Conservation (phyloP, 2,113 vertebrate genomes). For the Odobenus rosmarus region DNA sequence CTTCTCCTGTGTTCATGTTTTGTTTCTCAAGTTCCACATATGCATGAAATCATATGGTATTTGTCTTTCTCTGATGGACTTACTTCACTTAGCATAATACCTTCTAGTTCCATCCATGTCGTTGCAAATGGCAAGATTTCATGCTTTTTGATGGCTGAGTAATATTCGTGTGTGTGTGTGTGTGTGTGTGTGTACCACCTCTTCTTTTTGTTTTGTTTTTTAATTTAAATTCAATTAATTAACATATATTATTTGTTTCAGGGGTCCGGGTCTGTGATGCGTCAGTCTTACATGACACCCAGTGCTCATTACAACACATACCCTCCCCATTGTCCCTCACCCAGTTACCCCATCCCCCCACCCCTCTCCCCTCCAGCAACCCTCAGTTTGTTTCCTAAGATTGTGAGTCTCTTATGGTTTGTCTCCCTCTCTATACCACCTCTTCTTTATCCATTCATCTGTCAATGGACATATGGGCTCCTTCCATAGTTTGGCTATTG, state of each 20-base stretch:
- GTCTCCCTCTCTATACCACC: too few relatives aligned
- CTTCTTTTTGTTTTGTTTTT: too few relatives aligned
- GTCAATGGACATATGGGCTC: not conserved
- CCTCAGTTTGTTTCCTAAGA: too few relatives aligned
- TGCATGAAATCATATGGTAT: not conserved
- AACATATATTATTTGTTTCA: too few relatives aligned
- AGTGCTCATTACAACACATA: too few relatives aligned
- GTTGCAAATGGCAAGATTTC: not conserved
- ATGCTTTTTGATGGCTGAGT: not conserved
- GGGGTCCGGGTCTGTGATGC: too few relatives aligned
- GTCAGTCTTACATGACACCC: too few relatives aligned
- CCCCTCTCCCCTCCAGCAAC: too few relatives aligned
- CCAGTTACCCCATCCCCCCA: too few relatives aligned
- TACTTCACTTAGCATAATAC: not conserved
- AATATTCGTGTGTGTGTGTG: not conserved
- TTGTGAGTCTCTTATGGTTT: too few relatives aligned
- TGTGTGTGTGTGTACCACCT: not conserved
- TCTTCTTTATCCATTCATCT: not conserved
- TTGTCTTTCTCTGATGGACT: not conserved
- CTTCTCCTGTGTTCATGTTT: not conserved
- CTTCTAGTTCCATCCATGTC: not conserved
- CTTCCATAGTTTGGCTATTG: not conserved
- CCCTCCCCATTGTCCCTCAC: too few relatives aligned
- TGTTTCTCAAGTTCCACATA: not conserved
- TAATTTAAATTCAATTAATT: too few relatives aligned